Percentiles rank a stretch among this genome's conserved stretches.
These are phyloP conservation scores for Balaenoptera acutorostrata DNA, from an alignment of 2,113 vertebrate genomes.

Conservation along the genomic window DNA sequence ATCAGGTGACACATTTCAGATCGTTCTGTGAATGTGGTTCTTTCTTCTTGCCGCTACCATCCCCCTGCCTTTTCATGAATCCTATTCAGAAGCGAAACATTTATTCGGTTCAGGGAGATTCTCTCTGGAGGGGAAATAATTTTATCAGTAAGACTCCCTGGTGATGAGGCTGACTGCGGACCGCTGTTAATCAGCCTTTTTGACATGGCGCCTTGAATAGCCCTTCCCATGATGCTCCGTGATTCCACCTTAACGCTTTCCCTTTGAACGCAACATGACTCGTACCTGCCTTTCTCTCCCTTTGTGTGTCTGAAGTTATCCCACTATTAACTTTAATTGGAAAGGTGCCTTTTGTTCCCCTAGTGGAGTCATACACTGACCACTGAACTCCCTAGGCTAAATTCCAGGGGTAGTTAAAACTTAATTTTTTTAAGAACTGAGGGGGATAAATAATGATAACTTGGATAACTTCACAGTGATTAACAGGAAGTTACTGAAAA, in stretches of 20 bases:
- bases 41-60: conserved; percentile 71
- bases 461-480: conserved; percentile 52
- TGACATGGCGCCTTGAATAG: conserved; percentile 86
- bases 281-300: conserved; percentile 83
- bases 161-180: conserved; percentile 86
- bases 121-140: conserved; percentile 85
- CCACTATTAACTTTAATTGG: conserved; percentile 87
- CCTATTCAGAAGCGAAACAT: conserved; percentile 85
- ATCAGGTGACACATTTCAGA: conserved; percentile 75
- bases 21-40: conserved; percentile 71
- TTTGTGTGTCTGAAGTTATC: conserved; percentile 87
- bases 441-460: conserved; percentile 56
- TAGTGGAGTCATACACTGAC: conserved; percentile 79
- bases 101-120: conserved; percentile 84
- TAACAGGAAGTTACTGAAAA: conserved; percentile 62
- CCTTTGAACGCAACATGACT: conserved; percentile 87
- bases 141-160: conserved; percentile 87
- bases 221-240: conserved; percentile 86
- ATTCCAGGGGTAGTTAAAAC: conserved; percentile 82
- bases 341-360: conserved; percentile 86
- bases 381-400: conserved; percentile 82
- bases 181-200: conserved; percentile 86
- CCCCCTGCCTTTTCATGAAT: conserved; percentile 79
- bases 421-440: conserved; percentile 73
- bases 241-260: conserved; percentile 83